Evolutionary conservation across 2,888 invertebrate genomes (phyloP).

Genomic region (Archaeoteleia sp.): DNA sequence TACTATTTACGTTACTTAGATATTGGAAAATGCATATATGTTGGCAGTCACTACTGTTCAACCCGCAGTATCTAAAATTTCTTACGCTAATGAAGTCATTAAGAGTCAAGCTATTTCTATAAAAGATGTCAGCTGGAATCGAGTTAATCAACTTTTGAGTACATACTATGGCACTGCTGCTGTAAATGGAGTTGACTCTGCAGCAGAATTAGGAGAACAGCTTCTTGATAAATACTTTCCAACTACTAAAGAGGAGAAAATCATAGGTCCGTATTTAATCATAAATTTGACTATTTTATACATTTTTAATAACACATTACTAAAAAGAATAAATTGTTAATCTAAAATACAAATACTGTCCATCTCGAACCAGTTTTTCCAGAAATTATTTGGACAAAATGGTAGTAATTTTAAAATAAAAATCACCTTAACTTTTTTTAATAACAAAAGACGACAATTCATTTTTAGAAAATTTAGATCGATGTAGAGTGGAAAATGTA

Average conservation of each 20-base stretch:
- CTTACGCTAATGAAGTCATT: conserved; percentile 76
- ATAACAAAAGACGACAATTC: no score
- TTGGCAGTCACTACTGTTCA: conserved; percentile 62
- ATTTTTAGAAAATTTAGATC: no score
- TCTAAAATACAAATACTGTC: no score
- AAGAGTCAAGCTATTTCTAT: conserved; percentile 80
- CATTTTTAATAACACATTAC: no score
- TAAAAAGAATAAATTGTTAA: no score
- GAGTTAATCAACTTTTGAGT: conserved; percentile 82
- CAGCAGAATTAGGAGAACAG: conserved; percentile 82
- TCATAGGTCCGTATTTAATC: conserved; percentile 45
- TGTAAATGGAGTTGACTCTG: conserved; percentile 81
- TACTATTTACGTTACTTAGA: no score
- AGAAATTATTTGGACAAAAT: no score
- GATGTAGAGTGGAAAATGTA: no score
- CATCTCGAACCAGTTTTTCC: no score
- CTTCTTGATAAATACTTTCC: conserved; percentile 86
- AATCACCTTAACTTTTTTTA: no score
- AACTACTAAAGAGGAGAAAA: conserved; percentile 68
- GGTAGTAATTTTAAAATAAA: no score
- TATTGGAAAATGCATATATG: conserved; percentile 66
- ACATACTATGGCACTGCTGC: conserved; percentile 83
- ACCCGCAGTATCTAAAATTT: conserved; percentile 73
- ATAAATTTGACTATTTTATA: no score
- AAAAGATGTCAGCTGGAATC: conserved; percentile 83